Percentiles rank a stretch among this genome's conserved stretches.
These are phyloP conservation scores for Callithrix jacchus DNA, from an alignment of 2,113 vertebrate genomes.

Conservation along the genomic window DNA sequence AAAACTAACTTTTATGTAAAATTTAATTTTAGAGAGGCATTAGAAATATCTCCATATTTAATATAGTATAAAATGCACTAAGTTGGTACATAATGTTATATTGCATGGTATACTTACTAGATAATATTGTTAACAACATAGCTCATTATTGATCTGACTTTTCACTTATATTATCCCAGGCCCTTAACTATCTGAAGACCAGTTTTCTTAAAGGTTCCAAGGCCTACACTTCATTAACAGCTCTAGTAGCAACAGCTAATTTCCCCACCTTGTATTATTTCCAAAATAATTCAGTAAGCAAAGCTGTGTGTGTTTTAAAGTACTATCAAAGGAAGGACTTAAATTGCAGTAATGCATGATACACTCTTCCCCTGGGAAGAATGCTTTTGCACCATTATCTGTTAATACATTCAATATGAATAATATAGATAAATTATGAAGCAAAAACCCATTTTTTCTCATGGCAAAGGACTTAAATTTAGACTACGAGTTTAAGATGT, in stretches of 20 bases:
- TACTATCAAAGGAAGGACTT: constrained; percentile 72
- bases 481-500: constrained; percentile 73
- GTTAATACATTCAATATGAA: constrained; percentile 89
- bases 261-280: constrained; percentile 56
- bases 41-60: constrained; percentile 65
- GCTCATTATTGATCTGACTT: constrained; percentile 63
- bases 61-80: constrained; percentile 69
- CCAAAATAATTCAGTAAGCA: constrained; percentile 63
- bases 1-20: constrained; percentile 64
- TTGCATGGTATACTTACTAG: constrained; percentile 69
- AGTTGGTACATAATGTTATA: constrained; percentile 69
- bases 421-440: constrained; percentile 81
- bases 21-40: constrained; percentile 67
- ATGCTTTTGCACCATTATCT: constrained; percentile 81
- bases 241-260: constrained; percentile 72
- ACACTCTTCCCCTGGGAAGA: constrained; percentile 83
- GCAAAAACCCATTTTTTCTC: constrained; percentile 75
- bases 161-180: constrained; percentile 69
- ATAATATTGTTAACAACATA: constrained; percentile 58
- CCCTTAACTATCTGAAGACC: constrained; percentile 66
- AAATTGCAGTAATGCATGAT: constrained; percentile 76
- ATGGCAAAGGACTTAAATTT: constrained; percentile 75
- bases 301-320: constrained; percentile 72
- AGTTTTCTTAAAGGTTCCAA: constrained; percentile 67
- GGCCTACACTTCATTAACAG: constrained; percentile 64